phyloP scores from a whole-genome alignment of 2,113 vertebrate species.

The Ovibos moschatus region DNA sequence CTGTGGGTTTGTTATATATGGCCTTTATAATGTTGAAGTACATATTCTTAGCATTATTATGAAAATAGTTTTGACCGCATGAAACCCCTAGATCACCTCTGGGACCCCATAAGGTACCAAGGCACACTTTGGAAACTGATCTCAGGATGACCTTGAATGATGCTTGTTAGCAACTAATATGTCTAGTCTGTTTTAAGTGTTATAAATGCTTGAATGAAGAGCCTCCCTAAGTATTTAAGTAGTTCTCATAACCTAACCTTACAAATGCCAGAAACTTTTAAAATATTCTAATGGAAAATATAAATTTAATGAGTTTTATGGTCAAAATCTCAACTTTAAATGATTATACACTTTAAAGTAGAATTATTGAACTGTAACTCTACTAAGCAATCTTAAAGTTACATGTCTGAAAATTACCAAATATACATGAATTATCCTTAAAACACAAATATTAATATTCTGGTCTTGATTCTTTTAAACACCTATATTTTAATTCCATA shows the following conservation, averaged over 20 bases:
- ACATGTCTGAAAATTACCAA: not conserved
- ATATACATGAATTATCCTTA: not conserved
- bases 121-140: not conserved
- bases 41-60: not conserved
- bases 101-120: not conserved
- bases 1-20: not conserved
- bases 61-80: not conserved
- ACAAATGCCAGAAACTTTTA: not conserved
- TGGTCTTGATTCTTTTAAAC: not conserved
- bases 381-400: not conserved
- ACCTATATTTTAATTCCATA: not conserved
- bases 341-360: not conserved
- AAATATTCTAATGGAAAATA: not conserved
- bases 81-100: not conserved
- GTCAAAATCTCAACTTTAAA: not conserved
- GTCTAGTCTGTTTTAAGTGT: not conserved
- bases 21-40: not conserved
- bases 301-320: not conserved
- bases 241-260: not conserved
- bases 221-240: not conserved
- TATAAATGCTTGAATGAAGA: not conserved
- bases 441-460: not conserved
- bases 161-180: not conserved
- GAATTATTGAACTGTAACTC: not conserved
- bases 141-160: not conserved